Evolutionary conservation across 2,888 invertebrate genomes (phyloP), one percentile per base, ranked within the genome.

Genomic region (Acanthosepion pharaonis): DNA sequence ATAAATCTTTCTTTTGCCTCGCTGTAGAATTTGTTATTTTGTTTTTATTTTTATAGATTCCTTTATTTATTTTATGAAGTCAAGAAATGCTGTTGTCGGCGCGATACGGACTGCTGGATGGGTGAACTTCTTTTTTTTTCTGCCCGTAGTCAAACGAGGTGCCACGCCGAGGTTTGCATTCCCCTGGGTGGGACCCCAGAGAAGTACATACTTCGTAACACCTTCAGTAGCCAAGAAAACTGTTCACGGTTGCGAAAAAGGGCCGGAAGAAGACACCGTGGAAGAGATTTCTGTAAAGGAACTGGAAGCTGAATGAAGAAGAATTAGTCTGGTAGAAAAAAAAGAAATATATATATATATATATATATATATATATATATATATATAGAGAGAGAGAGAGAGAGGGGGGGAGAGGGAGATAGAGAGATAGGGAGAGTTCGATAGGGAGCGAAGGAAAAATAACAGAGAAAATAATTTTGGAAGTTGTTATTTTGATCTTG

Each of bases 121-220:
- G 78, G 18, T 15, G 15, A 33, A 33, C n/a, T 33, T 33, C n/a
- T 33, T 33, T 33, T 25, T 33, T 25, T 78, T 33, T 78, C 78
- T 78, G n/a, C 78, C 78, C 78, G 78, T 78, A 78, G 78, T 78
- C 78, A 78, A 78, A 78, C n/a, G 78, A 78, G 78, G 78, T 78
- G 78, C n/a, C 78, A 78, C 78, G n/a, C 78, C 78, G 78, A 78
- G 78, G n/a, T 78, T 78, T 78, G 78, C 78, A n/a, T 78, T 78
- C 78, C 78, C 78, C n/a, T 78, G 78, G 78, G 78, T 78, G 78
- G 78, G 78, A 78, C 78, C 78, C 78, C 18, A 78, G 78, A 78
- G 78, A 78, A 78, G 78, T 78, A 78, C 78, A 78, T 78, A 78
- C 78, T n/a, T 78, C 78, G 78, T n/a, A 33, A 15, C 78, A 78